Evolutionary conservation across 2,113 vertebrate genomes (phyloP), one percentile per base, ranked within the genome.

Genomic region (Trichomycterus rosablanca): DNA sequence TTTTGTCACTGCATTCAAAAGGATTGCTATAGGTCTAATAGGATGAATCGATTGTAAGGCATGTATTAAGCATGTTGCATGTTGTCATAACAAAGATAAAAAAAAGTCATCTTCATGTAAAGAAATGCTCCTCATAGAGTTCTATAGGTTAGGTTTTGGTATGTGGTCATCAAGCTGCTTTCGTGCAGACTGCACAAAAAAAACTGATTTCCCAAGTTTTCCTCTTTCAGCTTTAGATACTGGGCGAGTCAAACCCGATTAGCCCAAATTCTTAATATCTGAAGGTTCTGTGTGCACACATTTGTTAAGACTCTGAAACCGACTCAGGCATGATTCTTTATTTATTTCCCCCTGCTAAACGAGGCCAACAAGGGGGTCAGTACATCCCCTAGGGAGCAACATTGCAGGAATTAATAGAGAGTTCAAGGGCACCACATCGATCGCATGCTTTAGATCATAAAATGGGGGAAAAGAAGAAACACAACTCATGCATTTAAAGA

Each of bases 381-480:
- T 71, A 46, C 56, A 61, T 60, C 71, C 73, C 67, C 22, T 18
- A 26, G 62, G 65, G 73, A 80, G 66, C 15, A 15, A 44, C 55
- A 40, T 60, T 20, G 37, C 53, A 44, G 49, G 74, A 74, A 63
- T 67, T 62, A 57, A 30, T 59, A 50, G 60, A 67, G 62, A 69
- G 59, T 71, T 52, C 34, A 71, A 76, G 76, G 78, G 68, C 65
- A 62, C 67, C 58, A 34, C 62, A 78, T 77, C 68, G 77, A 83
- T 81, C 15, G 42, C 20, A 54, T 30, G 44, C 64, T 66, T 76
- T 50, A 68, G 73, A 80, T 68, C 74, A 73, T 81, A 75, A 82
- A 80, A 73, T 1, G 5, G 23, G 20, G 39, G 18, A 61, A 65
- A 52, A 67, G 55, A 66, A 50, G 59, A 60, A 66, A 30, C 23